phyloP scores from a whole-genome alignment of 2,888 invertebrate genomes.

The Metalampra italica region DNA sequence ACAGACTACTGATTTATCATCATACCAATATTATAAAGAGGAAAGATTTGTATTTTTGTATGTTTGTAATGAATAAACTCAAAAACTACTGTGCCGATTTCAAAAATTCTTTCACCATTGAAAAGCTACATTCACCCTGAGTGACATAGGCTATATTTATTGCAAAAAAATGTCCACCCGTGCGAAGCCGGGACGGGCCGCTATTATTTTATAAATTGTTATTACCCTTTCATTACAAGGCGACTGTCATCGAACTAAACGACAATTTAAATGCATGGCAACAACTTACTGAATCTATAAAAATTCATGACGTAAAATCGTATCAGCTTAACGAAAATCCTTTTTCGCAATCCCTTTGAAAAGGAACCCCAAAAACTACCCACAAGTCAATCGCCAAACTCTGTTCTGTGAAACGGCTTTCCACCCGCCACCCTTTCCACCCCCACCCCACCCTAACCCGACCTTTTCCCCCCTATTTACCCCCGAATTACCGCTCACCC shows the following conservation, averaged over 20 bases:
- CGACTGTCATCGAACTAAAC: slow-evolving; percentile 2
- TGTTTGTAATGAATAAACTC: too few relatives aligned
- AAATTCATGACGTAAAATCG: slow-evolving; percentile 16
- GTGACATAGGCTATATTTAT: too few relatives aligned
- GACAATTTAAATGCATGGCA: not conserved
- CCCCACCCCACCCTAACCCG: slow-evolving; percentile 23
- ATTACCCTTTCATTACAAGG: too few relatives aligned
- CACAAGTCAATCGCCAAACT: slow-evolving; percentile 78
- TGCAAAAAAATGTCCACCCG: too few relatives aligned
- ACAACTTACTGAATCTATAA: slow-evolving; percentile 13
- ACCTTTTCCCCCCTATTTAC: slow-evolving; percentile 48
- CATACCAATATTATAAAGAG: too few relatives aligned
- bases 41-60: too few relatives aligned
- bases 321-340: slow-evolving; percentile 20
- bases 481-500: slow-evolving; percentile 72
- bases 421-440: slow-evolving; percentile 32
- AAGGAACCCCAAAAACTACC: slow-evolving; percentile 74
- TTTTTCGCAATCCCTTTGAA: slow-evolving; percentile 24
- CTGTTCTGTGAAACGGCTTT: slow-evolving; percentile 60
- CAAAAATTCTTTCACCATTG: too few relatives aligned
- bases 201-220: too few relatives aligned
- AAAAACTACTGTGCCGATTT: too few relatives aligned
- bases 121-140: too few relatives aligned
- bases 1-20: too few relatives aligned
- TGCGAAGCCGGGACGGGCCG: too few relatives aligned